Base-by-base conservation (phyloP, 2,113 vertebrate genomes). In the Hippocampus guttulatus region DNA sequence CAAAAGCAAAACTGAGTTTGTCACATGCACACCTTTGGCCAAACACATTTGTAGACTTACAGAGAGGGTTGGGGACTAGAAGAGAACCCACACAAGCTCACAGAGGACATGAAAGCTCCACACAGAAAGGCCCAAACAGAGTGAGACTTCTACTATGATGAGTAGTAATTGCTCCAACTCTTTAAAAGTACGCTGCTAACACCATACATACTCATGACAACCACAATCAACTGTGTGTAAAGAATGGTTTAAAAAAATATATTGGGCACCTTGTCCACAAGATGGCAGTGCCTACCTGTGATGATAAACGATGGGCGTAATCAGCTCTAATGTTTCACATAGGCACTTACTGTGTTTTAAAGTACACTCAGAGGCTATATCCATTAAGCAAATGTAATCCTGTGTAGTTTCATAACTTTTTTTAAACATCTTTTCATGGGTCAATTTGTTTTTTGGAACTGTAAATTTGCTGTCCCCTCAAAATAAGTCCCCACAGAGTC, bases 201-300 rank as follows among this genome's bases (percentile, higher is more conserved):
- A 51, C 18, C 18, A 6, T 51, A 8, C 18, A 18, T 51, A n/a
- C 8, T 8, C 8, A 23, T 55, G 20, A 3, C 52, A 55, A 63
- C 9, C 21, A 8, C 30, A 40, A 18, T 38, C 18, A 63, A n/a
- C 2, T 18, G 12, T 30, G 16, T 14, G 4, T 9, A 49, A 49
- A n/a, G 20, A 54, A 54, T n/a, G 51, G 51, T 38, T 62, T 4
- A 38, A 62, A 62, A 40, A 40, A 38, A 30, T 3, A 40, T 63
- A 41, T 1, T 12, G 15, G 41, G 43, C 41, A 65, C 43, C 41
- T 27, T 40, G 43, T 65, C 87, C 88, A 88, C 87, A 71, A 82
- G 87, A 79, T 77, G 88, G 87, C 81, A 78, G 76, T 67, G 52
- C 61, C 25, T 73, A 16, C 45, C 21, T 23, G 21, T n/a, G 12